phyloP scores from a whole-genome alignment of 2,113 vertebrate genomes.

The Elephas maximus region DNA sequence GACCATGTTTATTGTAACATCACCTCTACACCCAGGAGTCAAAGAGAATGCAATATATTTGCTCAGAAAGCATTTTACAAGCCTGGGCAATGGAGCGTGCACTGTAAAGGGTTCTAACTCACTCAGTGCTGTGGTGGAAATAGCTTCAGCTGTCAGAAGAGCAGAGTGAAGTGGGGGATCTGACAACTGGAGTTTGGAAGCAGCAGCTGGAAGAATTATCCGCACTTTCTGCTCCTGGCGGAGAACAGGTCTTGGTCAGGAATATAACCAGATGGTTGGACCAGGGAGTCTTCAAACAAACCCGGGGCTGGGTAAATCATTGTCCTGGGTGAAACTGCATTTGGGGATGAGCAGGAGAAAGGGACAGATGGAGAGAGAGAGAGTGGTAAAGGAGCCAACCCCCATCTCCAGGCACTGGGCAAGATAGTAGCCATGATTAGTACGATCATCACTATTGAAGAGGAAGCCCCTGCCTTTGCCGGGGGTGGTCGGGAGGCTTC shows the following conservation, averaged over 20 bases:
- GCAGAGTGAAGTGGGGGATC: not conserved
- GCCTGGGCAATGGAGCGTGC: conserved; percentile 15
- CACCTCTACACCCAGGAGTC: not conserved
- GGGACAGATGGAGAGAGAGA: not conserved
- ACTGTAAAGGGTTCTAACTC: conserved; percentile 35
- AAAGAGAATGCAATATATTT: not conserved
- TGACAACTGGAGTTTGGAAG: not conserved
- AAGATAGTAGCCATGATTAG: not conserved
- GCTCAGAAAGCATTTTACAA: conserved; percentile 50
- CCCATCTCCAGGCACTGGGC: not conserved
- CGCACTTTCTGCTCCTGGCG: not conserved
- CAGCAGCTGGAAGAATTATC: not conserved
- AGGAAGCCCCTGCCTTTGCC: not conserved
- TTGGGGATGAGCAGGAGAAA: not conserved
- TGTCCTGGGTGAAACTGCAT: not conserved
- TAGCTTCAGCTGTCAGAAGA: conserved; percentile 29
- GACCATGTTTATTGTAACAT: not conserved
- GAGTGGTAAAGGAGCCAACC: too few relatives aligned
- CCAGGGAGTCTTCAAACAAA: not conserved
- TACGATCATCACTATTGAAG: not conserved
- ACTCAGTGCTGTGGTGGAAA: conserved; percentile 6
- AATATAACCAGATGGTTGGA: not conserved
- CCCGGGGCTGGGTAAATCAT: not conserved
- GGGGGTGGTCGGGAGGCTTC: not conserved
- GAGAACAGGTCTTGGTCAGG: not conserved